These are phyloP conservation scores for Delichon dasypus DNA, from an alignment of 2,797 vertebrate species.

Conservation along the genomic window DNA sequence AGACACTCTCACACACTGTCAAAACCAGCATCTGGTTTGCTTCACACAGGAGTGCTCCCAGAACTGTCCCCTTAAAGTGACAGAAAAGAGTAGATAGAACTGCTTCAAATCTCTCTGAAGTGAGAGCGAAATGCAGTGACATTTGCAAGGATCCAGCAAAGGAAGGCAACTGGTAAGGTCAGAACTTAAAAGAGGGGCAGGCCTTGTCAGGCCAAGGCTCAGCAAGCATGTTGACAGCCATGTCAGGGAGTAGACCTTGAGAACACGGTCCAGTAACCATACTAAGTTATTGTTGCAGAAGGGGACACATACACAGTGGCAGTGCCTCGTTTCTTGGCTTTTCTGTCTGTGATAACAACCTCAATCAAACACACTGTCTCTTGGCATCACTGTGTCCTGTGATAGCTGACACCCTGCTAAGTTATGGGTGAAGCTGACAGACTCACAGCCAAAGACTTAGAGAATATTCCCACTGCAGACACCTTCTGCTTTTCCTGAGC, in stretches of 20 bases:
- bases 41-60: background rate
- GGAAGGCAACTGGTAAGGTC: background rate
- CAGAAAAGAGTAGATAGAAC: background rate
- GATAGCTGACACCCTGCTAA: background rate
- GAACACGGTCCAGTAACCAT: background rate
- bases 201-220: background rate
- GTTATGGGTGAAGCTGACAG: background rate
- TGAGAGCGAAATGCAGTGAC: slow-evolving; percentile 21
- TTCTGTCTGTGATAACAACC: background rate
- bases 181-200: background rate
- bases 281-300: background rate
- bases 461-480: background rate
- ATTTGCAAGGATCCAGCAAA: background rate
- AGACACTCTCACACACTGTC: background rate
- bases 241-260: background rate
- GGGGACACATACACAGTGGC: background rate
- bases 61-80: background rate
- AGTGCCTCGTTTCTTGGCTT: background rate
- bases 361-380: background rate
- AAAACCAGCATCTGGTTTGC: slow-evolving; percentile 23
- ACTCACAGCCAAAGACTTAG: background rate
- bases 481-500: background rate
- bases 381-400: background rate
- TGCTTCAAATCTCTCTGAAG: slow-evolving; percentile 9
- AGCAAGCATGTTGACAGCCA: background rate